A percentile compares a stretch with the other conserved stretches of the same genome.
These are phyloP conservation scores for Montipora sp. DNA, from an alignment of 64 coral and sea anemone genomes.

Conservation along the genomic window DNA sequence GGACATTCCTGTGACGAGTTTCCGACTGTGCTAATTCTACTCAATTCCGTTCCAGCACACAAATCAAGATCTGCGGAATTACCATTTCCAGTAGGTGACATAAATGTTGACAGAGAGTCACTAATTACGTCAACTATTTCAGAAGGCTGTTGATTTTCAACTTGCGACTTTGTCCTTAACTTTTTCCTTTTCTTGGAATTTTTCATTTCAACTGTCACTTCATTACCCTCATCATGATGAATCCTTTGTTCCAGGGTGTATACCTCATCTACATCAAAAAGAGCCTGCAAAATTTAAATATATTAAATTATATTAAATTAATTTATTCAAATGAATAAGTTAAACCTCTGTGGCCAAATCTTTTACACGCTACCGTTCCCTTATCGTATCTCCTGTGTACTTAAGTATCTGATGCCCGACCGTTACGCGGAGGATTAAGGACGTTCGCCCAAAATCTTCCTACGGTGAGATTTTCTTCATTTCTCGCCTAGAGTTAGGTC, in stretches of 20 bases:
- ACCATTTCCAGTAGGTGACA: neutral
- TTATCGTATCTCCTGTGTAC: no score
- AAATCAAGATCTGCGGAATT: neutral
- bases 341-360: no score
- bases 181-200: slow-evolving; percentile 82
- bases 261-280: slow-evolving; percentile 98
- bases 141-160: neutral
- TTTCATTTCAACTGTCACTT: neutral
- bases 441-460: no score
- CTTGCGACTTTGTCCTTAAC: slow-evolving; percentile 20
- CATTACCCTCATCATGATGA: neutral
- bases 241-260: slow-evolving; percentile 80
- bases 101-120: neutral
- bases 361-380: no score
- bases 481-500: no score
- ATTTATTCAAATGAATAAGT: no score
- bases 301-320: no score
- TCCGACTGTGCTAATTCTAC: neutral
- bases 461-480: no score
- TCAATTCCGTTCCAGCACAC: neutral
- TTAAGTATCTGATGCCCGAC: no score
- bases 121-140: neutral
- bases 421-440: no score
- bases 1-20: no score
- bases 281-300: slow-evolving; percentile 61